A percentile compares a stretch with the other conserved stretches of the same genome.
phyloP scores from a whole-genome alignment of 2,113 vertebrate genomes.

The Glaucidium brasilianum region DNA sequence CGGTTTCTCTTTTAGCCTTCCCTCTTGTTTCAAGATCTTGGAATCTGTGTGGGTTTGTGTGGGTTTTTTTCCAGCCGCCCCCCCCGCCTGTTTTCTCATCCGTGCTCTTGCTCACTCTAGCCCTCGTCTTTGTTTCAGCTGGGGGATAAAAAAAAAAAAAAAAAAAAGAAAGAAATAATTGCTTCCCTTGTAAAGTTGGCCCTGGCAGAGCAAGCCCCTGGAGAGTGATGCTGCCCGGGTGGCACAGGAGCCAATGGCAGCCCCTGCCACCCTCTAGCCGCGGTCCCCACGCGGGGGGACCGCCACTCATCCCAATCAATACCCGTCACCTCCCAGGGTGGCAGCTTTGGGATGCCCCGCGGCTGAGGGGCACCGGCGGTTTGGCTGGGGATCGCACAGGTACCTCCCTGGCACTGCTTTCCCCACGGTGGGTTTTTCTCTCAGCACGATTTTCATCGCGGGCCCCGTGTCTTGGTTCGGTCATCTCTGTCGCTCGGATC shows the following conservation, averaged over 20 bases:
- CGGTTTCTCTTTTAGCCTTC: slow-evolving; percentile 30
- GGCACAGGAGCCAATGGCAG: slow-evolving; percentile 7
- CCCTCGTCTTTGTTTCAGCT: slow-evolving; percentile 29
- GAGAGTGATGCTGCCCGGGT: slow-evolving; percentile 46
- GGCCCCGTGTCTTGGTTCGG: background rate
- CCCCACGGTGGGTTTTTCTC: background rate
- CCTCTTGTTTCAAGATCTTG: slow-evolving; percentile 15
- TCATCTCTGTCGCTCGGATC: background rate
- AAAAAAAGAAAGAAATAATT: background rate
- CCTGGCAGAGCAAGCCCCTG: slow-evolving; percentile 57
- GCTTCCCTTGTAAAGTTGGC: slow-evolving; percentile 65
- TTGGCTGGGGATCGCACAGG: background rate
- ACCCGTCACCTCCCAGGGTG: background rate
- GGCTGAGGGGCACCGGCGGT: background rate
- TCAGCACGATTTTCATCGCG: background rate
- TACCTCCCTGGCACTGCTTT: background rate
- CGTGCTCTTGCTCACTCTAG: background rate
- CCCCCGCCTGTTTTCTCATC: background rate
- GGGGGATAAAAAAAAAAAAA: background rate
- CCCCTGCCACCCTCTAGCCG: background rate
- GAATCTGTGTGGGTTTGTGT: background rate
- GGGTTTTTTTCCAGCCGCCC: background rate
- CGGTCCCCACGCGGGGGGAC: background rate
- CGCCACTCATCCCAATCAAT: background rate
- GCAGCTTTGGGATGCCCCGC: background rate